A percentile compares a stretch with the other conserved stretches of the same genome.
Conservation (phyloP, 2,113 vertebrate species). For the rabbit (Oryctolagus cuniculus) region mOryCun1.1 NC_091434.1:45897501-45898000, state of each 20-base stretch:
- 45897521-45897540: neutral
- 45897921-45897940: conserved; percentile 12
- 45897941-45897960: neutral
- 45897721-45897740: conserved; percentile 90
- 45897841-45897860: conserved; percentile 90
- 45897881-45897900: neutral
- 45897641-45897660: conserved; percentile 92
- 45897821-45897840: conserved; percentile 93
- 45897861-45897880: conserved; percentile 74
- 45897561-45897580: neutral
- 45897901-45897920: neutral
- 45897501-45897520: neutral
- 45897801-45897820: conserved; percentile 88
- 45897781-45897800: conserved; percentile 88
- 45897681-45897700: conserved; percentile 91
- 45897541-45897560: neutral
- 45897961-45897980: neutral
- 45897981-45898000: conserved; percentile 16
- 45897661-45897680: conserved; percentile 90
- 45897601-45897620: conserved; percentile 92
- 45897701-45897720: conserved; percentile 93
- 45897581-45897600: conserved; percentile 88
- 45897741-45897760: conserved; percentile 93
- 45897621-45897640: conserved; percentile 89
- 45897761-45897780: conserved; percentile 93